A percentile compares a stretch with the other conserved stretches of the same genome.
Conservation (phyloP, 1,140 invertebrate species). For the Stenopsyche tienmushanensis region DNA sequence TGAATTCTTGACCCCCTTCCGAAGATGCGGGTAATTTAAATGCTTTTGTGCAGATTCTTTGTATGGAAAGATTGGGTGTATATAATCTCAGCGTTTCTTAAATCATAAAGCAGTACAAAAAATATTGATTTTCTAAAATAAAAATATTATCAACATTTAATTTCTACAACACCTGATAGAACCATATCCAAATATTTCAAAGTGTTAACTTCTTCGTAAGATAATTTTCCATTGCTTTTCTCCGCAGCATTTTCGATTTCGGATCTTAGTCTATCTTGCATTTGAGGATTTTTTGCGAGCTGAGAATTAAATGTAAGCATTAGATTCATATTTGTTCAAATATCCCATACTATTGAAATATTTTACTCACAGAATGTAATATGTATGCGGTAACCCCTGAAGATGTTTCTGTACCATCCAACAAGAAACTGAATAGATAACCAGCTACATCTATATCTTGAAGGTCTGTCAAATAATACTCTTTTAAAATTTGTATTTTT, state of each 20-base stretch:
- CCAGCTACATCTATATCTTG: conserved; percentile 13
- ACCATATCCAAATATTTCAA: conserved; percentile 22
- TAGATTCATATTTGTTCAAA: too few relatives aligned
- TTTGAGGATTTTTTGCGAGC: conserved; percentile 11
- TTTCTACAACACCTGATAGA: conserved; percentile 20
- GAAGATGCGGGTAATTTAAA: conserved; percentile 11
- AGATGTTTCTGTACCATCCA: conserved; percentile 21
- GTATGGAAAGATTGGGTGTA: conserved; percentile 8
- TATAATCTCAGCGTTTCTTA: conserved; percentile 32
- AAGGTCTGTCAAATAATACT: neutral
- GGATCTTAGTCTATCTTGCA: conserved; percentile 11
- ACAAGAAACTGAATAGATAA: conserved; percentile 19
- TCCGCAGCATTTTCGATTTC: conserved; percentile 11
- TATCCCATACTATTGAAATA: neutral
- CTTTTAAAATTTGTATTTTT: too few relatives aligned
- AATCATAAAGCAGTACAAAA: too few relatives aligned
- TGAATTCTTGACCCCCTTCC: neutral
- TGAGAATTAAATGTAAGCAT: neutral
- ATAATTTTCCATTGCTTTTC: neutral
- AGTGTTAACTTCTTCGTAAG: conserved; percentile 11
- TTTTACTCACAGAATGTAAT: conserved; percentile 12
- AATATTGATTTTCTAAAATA: too few relatives aligned
- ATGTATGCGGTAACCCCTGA: conserved; percentile 8
- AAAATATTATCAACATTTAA: too few relatives aligned
- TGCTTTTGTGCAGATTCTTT: conserved; percentile 26